Conservation (phyloP, 2,797 vertebrate genomes). For the Botia kubotai region DNA sequence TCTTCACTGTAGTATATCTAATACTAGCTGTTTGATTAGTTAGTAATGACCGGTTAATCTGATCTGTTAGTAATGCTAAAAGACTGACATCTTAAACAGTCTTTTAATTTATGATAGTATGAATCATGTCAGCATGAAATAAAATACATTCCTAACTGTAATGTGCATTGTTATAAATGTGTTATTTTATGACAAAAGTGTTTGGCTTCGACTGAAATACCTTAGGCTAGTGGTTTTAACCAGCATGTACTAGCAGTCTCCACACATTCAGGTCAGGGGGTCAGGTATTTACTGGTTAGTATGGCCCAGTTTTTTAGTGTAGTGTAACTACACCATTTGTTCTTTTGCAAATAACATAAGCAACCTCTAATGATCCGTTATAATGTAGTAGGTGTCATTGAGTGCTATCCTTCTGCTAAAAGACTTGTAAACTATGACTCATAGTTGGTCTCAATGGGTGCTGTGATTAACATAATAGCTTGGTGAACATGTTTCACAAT, state of each 20-base stretch:
- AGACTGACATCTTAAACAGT: background rate
- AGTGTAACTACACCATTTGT: background rate
- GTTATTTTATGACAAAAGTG: too few relatives aligned
- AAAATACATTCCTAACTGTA: too few relatives aligned
- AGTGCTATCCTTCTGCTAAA: too few relatives aligned
- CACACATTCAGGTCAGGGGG: background rate
- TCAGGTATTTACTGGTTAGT: background rate
- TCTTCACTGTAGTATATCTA: background rate
- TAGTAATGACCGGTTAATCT: background rate
- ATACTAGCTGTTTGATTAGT: slow-evolving; percentile 3
- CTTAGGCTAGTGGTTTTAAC: background rate
- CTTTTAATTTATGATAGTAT: background rate
- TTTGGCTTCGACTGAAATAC: background rate
- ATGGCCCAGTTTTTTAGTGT: background rate
- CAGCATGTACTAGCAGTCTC: background rate
- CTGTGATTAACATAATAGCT: too few relatives aligned
- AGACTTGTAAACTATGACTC: too few relatives aligned
- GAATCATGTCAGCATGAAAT: background rate
- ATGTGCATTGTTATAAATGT: too few relatives aligned
- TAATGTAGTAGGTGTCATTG: too few relatives aligned
- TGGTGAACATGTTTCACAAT: too few relatives aligned
- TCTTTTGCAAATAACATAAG: too few relatives aligned
- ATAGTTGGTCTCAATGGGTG: too few relatives aligned
- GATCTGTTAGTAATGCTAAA: slow-evolving; percentile 19
- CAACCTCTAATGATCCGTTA: too few relatives aligned